Evolutionary conservation across 2,888 invertebrate genomes (phyloP).

Genomic region (Mythimna loreyi): DNA sequence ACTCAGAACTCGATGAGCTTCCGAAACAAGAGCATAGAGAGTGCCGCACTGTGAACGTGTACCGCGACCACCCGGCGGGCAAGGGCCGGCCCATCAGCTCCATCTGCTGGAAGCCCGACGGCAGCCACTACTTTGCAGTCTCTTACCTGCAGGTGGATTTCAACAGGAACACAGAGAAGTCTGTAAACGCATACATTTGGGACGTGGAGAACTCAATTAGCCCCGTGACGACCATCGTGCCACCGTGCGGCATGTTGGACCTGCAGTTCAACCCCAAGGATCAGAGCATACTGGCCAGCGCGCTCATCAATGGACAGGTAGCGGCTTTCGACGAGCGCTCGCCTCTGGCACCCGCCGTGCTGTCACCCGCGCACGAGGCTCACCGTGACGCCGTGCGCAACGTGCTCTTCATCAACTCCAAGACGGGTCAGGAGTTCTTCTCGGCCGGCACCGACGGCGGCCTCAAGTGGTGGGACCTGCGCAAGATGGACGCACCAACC

Average conservation of each 20-base stretch:
- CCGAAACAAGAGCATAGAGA: conserved; percentile 92
- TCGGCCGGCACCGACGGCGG: conserved; percentile 97
- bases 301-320: conserved; percentile 93
- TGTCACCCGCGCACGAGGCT: conserved; percentile 94
- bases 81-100: conserved; percentile 93
- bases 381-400: conserved; percentile 96
- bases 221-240: conserved; percentile 93
- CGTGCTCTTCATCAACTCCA: conserved; percentile 97
- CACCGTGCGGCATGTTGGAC: conserved; percentile 93
- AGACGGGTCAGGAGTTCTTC: conserved; percentile 98
- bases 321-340: conserved; percentile 95
- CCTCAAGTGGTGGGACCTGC: conserved; percentile 95
- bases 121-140: conserved; percentile 94
- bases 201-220: conserved; percentile 96
- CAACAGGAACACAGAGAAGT: conserved; percentile 87
- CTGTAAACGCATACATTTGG: conserved; percentile 93
- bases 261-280: conserved; percentile 97
- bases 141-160: conserved; percentile 95
- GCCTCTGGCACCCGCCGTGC: conserved; percentile 92
- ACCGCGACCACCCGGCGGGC: conserved; percentile 92
- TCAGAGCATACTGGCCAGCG: conserved; percentile 92
- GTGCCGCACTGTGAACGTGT: conserved; percentile 95
- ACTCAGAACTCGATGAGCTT: conserved; percentile 92
- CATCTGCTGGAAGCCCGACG: conserved; percentile 96
- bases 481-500: conserved; percentile 91